Evolutionary conservation across 2,113 vertebrate genomes (phyloP).

Genomic region (Rattus rattus): DNA sequence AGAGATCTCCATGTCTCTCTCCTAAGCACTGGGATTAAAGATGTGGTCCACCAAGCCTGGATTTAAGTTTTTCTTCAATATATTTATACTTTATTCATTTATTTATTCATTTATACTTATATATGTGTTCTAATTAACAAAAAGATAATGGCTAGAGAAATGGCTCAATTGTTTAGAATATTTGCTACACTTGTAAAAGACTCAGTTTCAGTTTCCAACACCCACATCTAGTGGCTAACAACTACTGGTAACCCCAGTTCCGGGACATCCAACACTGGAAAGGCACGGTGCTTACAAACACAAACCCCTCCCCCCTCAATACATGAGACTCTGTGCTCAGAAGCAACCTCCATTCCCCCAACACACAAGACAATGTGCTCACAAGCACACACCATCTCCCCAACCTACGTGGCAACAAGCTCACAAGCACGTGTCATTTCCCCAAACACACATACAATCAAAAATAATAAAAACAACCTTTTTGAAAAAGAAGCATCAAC

Average conservation of each 20-base stretch:
- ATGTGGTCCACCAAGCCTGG: too few species aligned
- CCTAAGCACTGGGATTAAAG: too few species aligned
- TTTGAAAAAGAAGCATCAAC: neutral
- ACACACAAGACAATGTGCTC: neutral
- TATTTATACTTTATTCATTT: too few species aligned
- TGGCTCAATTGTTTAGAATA: neutral
- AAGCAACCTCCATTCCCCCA: too few species aligned
- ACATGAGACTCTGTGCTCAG: neutral
- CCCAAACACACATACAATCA: too few species aligned
- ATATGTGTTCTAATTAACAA: neutral
- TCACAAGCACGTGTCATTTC: neutral
- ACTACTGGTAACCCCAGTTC: too few species aligned
- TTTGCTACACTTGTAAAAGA: neutral
- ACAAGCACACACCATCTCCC: neutral
- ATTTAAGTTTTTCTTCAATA: too few species aligned
- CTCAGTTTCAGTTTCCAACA: neutral
- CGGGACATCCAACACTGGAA: neutral
- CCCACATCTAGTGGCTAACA: neutral
- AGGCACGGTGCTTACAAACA: neutral
- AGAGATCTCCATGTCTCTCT: too few species aligned
- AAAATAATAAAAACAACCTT: neutral
- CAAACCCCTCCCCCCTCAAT: neutral
- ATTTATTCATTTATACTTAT: neutral
- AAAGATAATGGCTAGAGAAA: neutral
- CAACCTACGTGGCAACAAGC: neutral